phyloP scores from a whole-genome alignment of 2,113 vertebrate species.

The Entelurus aequoreus region DNA sequence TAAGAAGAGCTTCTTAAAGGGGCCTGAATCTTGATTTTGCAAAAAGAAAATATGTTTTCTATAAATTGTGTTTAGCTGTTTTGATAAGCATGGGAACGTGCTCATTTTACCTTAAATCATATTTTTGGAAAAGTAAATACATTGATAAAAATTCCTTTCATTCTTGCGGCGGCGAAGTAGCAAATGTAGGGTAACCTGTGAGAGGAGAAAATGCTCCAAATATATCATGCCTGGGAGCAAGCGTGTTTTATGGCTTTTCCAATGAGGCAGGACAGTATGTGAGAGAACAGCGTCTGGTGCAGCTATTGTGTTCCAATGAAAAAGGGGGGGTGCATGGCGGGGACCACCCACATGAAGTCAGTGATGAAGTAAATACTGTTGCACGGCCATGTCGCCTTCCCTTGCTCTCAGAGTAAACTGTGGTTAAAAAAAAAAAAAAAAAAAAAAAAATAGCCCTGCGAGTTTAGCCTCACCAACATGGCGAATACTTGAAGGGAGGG shows the following conservation, averaged over 20 bases:
- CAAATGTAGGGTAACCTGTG: constrained; percentile 38
- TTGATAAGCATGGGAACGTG: constrained; percentile 2
- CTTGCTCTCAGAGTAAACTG: constrained; percentile 58
- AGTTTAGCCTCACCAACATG: constrained; percentile 56
- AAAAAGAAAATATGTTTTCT: constrained; percentile 14
- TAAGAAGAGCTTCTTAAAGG: constrained; percentile 21
- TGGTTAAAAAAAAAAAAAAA: constrained; percentile 43
- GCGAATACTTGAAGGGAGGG: constrained; percentile 20
- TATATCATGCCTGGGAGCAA: constrained; percentile 58
- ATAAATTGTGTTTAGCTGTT: constrained; percentile 6
- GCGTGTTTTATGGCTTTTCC: constrained; percentile 70
- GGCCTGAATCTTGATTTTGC: constrained; percentile 16
- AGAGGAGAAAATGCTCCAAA: constrained; percentile 51
- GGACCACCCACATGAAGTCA: constrained; percentile 73
- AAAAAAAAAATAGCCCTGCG: constrained; percentile 29
- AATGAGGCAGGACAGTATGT: constrained; percentile 70
- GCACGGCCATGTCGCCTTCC: constrained; percentile 51
- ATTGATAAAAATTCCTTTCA: constrained; percentile 18
- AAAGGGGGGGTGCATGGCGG: constrained; percentile 9
- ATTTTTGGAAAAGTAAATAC: constrained; percentile 6
- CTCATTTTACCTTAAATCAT: constrained; percentile 13
- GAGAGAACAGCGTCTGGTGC: constrained; percentile 66
- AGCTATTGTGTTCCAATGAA: constrained; percentile 61
- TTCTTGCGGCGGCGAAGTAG: constrained; percentile 26
- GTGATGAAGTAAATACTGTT: constrained; percentile 69